Conservation (phyloP, 2,888 invertebrate genomes). For the Xylota sylvarum region DNA sequence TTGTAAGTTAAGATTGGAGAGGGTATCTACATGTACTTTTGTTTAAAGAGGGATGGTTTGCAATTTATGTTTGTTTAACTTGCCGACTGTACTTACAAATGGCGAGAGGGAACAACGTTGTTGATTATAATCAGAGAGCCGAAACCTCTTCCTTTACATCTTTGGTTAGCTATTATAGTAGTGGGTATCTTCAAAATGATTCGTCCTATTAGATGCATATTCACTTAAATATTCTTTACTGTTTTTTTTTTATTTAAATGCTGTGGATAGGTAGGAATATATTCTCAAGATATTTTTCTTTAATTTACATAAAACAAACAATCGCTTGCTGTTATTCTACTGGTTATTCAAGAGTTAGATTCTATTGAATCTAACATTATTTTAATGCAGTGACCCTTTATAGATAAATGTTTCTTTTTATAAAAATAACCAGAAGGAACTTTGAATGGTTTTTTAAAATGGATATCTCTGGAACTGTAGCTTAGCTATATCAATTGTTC, state of each 20-base stretch:
- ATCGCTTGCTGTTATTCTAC: neutral
- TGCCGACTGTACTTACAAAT: no score
- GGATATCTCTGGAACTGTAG: neutral
- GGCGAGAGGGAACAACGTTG: no score
- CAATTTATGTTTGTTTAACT: no score
- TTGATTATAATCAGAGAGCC: no score
- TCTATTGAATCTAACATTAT: neutral
- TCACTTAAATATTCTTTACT: no score
- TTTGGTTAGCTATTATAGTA: no score
- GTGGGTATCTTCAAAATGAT: no score
- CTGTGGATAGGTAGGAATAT: no score
- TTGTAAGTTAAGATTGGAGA: neutral
- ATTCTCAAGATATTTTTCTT: constrained; percentile 11
- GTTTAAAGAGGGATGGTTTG: neutral
- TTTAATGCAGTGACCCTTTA: constrained; percentile 7
- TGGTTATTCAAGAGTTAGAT: neutral
- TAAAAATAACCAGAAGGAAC: neutral
- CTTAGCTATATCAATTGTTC: neutral
- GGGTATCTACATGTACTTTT: neutral
- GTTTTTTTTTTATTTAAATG: no score
- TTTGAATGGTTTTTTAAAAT: neutral
- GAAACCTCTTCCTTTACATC: no score
- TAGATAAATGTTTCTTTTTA: neutral
- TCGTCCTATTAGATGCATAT: no score
- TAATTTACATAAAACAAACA: constrained; percentile 11